phyloP scores from a whole-genome alignment of 2,113 vertebrate species.

The Felis chaus region DNA sequence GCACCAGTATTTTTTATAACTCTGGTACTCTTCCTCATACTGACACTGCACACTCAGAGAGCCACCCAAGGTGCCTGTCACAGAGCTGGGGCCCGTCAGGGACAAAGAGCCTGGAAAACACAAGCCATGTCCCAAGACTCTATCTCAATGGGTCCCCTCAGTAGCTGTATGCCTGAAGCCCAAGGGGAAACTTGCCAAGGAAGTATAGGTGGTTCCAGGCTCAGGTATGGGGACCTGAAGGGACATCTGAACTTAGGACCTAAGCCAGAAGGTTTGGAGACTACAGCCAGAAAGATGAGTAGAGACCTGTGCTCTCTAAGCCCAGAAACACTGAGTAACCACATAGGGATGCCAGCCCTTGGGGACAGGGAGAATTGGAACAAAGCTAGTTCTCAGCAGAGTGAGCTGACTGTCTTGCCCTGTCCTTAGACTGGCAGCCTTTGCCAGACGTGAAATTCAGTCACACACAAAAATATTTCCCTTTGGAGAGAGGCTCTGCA shows the following conservation, averaged over 20 bases:
- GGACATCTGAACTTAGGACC: not conserved
- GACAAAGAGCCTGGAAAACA: conserved; percentile 66
- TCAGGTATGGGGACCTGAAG: not conserved
- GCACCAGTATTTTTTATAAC: conserved; percentile 70
- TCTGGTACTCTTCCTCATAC: not conserved
- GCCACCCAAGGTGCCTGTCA: not conserved
- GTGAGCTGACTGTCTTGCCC: not conserved
- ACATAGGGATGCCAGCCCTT: accelerated
- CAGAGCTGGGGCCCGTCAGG: not conserved
- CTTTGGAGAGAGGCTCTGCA: not conserved
- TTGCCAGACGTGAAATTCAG: not conserved
- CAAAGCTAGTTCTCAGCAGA: not conserved
- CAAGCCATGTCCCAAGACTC: not conserved
- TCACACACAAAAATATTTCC: not conserved
- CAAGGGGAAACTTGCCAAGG: not conserved
- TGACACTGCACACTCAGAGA: conserved; percentile 42
- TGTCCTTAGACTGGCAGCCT: not conserved
- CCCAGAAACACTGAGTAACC: not conserved
- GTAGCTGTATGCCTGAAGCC: not conserved
- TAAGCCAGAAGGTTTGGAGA: not conserved
- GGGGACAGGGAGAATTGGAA: not conserved
- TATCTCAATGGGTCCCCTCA: accelerated
- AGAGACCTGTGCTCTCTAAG: not conserved
- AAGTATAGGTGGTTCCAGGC: not conserved
- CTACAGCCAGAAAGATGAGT: accelerated